A percentile compares a stretch with the other conserved stretches of the same genome.
Evolutionary conservation across 1,140 invertebrate species (phyloP).

Genomic region (Megathymus violae): DNA sequence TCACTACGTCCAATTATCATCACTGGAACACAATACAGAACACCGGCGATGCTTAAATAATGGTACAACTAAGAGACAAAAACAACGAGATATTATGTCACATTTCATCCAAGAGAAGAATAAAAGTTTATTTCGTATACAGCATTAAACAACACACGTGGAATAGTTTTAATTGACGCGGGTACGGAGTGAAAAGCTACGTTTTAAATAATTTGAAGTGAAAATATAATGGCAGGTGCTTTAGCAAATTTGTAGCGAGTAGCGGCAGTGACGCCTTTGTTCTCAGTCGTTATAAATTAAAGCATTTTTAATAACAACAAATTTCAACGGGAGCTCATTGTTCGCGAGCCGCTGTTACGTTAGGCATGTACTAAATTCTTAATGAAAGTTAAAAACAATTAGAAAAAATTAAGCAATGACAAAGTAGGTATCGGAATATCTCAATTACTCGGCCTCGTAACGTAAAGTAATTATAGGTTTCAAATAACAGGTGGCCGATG

Average conservation of each 20-base stretch:
- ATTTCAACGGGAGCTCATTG: conserved; percentile 26
- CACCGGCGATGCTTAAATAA: not conserved
- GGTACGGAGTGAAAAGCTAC: conserved; percentile 27
- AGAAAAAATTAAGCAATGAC: conserved; percentile 44
- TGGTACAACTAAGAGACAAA: conserved; percentile 16
- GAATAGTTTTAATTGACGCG: conserved; percentile 34
- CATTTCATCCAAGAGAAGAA: conserved; percentile 19
- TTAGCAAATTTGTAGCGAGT: conserved; percentile 35
- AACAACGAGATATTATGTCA: conserved; percentile 16
- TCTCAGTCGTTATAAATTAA: conserved; percentile 35
- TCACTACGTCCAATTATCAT: too few relatives aligned
- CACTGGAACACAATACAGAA: not conserved
- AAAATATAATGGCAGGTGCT: conserved; percentile 33
- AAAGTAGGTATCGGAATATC: conserved; percentile 40
- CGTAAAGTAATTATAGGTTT: conserved; percentile 43
- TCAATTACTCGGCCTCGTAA: conserved; percentile 44
- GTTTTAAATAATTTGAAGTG: conserved; percentile 34
- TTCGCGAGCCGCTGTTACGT: conserved; percentile 17
- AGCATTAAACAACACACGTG: conserved; percentile 29
- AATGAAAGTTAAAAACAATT: conserved; percentile 39
- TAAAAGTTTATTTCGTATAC: conserved; percentile 29
- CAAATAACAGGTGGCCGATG: conserved; percentile 45
- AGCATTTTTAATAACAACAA: conserved; percentile 37
- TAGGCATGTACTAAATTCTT: conserved; percentile 26
- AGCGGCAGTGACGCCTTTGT: conserved; percentile 32